phyloP scores from a whole-genome alignment of 2,888 invertebrate genomes.

The Melanchra persicariae region DNA sequence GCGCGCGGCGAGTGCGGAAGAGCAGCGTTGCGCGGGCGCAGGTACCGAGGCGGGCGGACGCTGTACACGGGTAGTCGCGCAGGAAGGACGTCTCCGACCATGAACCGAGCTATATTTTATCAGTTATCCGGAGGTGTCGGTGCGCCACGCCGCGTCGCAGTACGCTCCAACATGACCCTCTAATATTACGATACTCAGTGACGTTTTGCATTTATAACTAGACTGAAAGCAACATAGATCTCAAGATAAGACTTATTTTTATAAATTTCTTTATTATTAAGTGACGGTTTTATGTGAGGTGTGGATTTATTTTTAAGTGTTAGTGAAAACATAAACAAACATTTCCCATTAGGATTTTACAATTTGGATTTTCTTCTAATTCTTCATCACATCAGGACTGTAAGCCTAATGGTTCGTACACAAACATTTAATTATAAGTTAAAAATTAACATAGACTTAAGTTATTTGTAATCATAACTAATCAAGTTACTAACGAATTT shows the following conservation, averaged over 20 bases:
- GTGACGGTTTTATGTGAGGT: slow-evolving; percentile 86
- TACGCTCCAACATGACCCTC: slow-evolving; percentile 81
- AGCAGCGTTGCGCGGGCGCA: slow-evolving; percentile 83
- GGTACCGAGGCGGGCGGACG: slow-evolving; percentile 81
- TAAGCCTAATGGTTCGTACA: slow-evolving; percentile 82
- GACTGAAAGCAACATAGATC: slow-evolving; percentile 90
- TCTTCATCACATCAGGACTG: slow-evolving; percentile 74
- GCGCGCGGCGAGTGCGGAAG: slow-evolving; percentile 84
- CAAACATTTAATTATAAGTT: slow-evolving; percentile 31
- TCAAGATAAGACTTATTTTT: slow-evolving; percentile 89
- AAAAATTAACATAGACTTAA: slow-evolving; percentile 44
- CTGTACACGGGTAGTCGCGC: slow-evolving; percentile 81
- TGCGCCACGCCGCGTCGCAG: slow-evolving; percentile 84
- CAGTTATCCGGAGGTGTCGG: slow-evolving; percentile 89
- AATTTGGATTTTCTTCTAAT: slow-evolving; percentile 79
- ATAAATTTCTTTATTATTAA: slow-evolving; percentile 80
- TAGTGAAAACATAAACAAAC: slow-evolving; percentile 80
- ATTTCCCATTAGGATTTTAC: slow-evolving; percentile 80
- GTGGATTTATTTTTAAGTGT: slow-evolving; percentile 87
- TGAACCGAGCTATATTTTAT: slow-evolving; percentile 88
- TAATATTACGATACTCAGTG: slow-evolving; percentile 79
- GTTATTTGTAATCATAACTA: slow-evolving; percentile 40
- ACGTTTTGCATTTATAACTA: slow-evolving; percentile 83
- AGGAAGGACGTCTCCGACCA: slow-evolving; percentile 89
- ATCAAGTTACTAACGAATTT: slow-evolving; percentile 57